Evolutionary conservation across 30 jellyfish, hydroid and myxozoan species (phyloP), one percentile per base, ranked within the genome.

Genomic region (Nemopilema nomurai): DNA sequence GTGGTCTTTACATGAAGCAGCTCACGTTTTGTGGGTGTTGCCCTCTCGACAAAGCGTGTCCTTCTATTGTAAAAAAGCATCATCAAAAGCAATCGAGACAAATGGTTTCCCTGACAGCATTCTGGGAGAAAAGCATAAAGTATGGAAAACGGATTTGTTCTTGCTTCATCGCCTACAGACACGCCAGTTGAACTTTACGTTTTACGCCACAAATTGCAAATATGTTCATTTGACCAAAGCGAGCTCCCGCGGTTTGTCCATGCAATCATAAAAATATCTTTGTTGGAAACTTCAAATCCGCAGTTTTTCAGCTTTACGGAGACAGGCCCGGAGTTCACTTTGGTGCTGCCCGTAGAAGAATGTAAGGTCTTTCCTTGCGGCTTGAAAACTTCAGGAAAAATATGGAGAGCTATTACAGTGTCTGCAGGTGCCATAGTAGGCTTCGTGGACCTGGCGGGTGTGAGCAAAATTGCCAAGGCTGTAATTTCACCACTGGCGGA

Each of bases 361-460:
- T 22, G 41, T 49, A 27, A 63, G 0, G 8, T 18, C 27, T 84
- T 84, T 84, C 93, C 93, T 6, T 49, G 49, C 0, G 84, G 82
- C 22, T 24, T 84, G 62, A 63, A 22, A 53, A 88, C 86, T 22
- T 95, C 97, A 8, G 96, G 94, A 0, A 87, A 78, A 29, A 77
- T 78, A 22, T 95, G 99, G 99, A 80, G 97, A 63, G 97, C 93
- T 21, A 66, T 95, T 41, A 95, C 99, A 0, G 95, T 95, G 1
- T 95, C 99, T n/a, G 96, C 97, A 18, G 99, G 99, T 23, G 99
- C 99, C 0, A 57, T 95, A 29, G 99, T 96, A 64, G 92, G 87
- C 25, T 52, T 49, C 18, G 74, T 81, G 18, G 97, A 90, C 33
- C 87, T 94, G 25, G 90, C 91, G 28, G 99, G 99, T 26, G 96